Base-by-base conservation (phyloP, 2,797 vertebrate genomes). In the Hylomyscus alleni region DNA sequence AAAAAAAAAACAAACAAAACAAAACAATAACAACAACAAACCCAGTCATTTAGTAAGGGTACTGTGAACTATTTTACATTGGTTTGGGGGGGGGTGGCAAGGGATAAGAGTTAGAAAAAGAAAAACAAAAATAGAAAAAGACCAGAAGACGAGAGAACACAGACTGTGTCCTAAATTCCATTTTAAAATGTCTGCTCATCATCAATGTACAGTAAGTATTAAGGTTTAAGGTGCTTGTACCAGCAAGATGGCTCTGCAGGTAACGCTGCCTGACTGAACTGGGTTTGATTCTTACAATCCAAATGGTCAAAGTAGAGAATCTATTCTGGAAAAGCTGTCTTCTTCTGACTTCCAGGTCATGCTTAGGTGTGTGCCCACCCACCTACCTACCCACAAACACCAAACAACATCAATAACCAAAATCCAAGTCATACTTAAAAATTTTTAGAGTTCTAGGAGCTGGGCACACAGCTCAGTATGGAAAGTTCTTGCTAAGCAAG, bases 131-230 rank as follows among this genome's bases (percentile, higher is more conserved):
- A n/a, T 2, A 22, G 58, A 67, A 47, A 29, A 72, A 31, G 78
- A 40, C 9, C 24, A 4, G 7, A 62, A 76, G 67, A 5, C 24
- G 65, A 81, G 29, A 65, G 13, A 13, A 60, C 47, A 20, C 34
- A 15, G 15, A 87, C 24, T 22, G 26, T 7, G 44, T 31, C 19
- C 47, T 77, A 72, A 77, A 72, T 37, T 80, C 12, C n/a, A 13
- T 19, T 24, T n/a, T 58, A n/a, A 84, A 60, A 67, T 5, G 13
- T 4, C 40, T 1, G 3, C 34, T 19, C 82, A 88, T 31, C 77
- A 90, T 22, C 5, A 22, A 22, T 0, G 0, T 0, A 10, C 9
- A 62, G 11, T 44, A 44, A 60, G 0, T 24, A 31, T 54, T 54
- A 86, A 85, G 67, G 82, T 3, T 8, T 10, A 47, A 60, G 6